Conservation (phyloP, 2,113 vertebrate species). For the Isichthys henryi region DNA sequence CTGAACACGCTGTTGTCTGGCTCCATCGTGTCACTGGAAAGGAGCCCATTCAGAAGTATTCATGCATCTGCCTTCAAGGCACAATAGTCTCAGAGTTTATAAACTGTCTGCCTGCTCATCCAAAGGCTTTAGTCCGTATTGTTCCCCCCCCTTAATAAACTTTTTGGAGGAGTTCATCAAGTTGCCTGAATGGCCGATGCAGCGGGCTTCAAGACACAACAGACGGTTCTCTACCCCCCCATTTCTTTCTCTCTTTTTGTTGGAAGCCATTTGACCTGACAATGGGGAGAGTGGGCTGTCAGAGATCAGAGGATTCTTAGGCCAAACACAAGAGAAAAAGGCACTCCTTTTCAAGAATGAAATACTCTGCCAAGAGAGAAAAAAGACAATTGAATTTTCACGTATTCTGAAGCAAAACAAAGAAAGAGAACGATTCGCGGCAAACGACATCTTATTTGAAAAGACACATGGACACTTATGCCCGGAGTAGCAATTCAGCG, state of each 20-base stretch:
- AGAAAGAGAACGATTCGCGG: conserved; percentile 30
- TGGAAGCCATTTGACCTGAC: conserved; percentile 55
- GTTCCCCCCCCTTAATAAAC: conserved; percentile 97
- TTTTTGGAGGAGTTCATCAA: conserved; percentile 99
- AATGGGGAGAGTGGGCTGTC: conserved; percentile 68
- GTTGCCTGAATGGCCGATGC: conserved; percentile 88
- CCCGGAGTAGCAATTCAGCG: not conserved
- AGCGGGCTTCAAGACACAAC: conserved; percentile 83
- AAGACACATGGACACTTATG: conserved; percentile 13
- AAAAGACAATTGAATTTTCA: conserved; percentile 46
- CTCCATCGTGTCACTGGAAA: conserved; percentile 95
- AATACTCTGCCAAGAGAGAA: conserved; percentile 10
- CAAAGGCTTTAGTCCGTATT: conserved; percentile 81
- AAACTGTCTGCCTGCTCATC: conserved; percentile 88
- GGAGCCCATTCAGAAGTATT: conserved; percentile 92
- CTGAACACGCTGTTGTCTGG: conserved; percentile 91
- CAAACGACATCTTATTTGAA: conserved; percentile 35
- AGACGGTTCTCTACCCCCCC: conserved; percentile 65
- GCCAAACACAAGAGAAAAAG: conserved; percentile 49
- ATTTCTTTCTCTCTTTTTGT: conserved; percentile 52
- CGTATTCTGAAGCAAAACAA: conserved; percentile 29
- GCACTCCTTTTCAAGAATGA: conserved; percentile 46
- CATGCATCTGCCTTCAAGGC: conserved; percentile 85
- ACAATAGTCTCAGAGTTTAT: conserved; percentile 91
- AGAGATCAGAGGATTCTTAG: conserved; percentile 66